A percentile compares a stretch with the other conserved stretches of the same genome.
phyloP scores from a whole-genome alignment of 2,888 invertebrate genomes.

The Imbricaverruca yamaguchii region DNA sequence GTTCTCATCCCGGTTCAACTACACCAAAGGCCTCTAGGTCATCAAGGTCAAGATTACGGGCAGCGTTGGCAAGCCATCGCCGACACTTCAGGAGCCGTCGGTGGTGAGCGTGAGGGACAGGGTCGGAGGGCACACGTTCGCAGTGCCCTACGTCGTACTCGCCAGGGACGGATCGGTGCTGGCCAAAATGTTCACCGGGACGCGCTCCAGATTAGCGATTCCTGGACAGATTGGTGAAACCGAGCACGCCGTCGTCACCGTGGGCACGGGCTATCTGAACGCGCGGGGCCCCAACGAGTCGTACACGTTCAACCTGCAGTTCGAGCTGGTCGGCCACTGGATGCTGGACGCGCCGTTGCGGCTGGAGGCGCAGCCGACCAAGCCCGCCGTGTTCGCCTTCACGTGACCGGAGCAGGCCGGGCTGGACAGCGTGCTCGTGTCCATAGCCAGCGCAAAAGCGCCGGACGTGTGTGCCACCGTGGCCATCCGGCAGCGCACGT shows the following conservation, averaged over 20 bases:
- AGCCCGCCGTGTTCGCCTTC: conserved; percentile 23
- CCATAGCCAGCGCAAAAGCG: background rate
- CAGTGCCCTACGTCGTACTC: conserved; percentile 76
- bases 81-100: background rate
- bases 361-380: background rate
- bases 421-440: background rate
- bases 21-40: background rate
- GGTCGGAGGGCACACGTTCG: conserved; percentile 24
- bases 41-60: background rate
- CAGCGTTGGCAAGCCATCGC: background rate
- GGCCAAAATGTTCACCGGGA: conserved; percentile 50
- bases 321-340: background rate
- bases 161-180: conserved; percentile 92
- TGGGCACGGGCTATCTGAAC: background rate
- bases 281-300: background rate
- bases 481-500: conserved; percentile 22
- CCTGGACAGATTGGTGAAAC: conserved; percentile 24
- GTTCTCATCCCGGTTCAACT: background rate
- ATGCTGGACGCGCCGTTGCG: conserved; percentile 4
- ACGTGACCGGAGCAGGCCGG: background rate
- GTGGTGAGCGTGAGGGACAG: background rate
- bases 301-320: conserved; percentile 9
- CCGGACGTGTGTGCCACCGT: background rate
- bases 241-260: conserved; percentile 23
- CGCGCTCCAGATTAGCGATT: conserved; percentile 24